Evolutionary conservation across 2,113 vertebrate genomes (phyloP).

Genomic region (Hippopotamus amphibius): DNA sequence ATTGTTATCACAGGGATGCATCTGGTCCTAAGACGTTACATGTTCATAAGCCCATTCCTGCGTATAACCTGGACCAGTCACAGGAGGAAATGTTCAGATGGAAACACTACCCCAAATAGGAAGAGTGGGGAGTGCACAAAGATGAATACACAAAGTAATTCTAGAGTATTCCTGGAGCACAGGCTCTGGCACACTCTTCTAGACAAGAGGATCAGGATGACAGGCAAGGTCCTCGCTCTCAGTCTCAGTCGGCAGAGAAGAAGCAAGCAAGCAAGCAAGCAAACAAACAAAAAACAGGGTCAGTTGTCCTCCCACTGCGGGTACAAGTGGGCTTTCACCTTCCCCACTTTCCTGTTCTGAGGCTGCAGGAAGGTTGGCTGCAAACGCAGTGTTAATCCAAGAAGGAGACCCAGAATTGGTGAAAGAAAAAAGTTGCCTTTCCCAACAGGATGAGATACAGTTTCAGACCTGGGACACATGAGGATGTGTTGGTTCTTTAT

Average conservation of each 20-base stretch:
- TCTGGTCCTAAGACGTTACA: background rate
- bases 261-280: background rate
- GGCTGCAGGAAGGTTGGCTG: background rate
- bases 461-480: background rate
- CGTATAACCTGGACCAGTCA: no score
- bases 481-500: background rate
- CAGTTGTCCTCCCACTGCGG: background rate
- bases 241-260: background rate
- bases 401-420: background rate
- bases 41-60: background rate
- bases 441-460: background rate
- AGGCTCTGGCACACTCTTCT: background rate
- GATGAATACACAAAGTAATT: background rate
- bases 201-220: background rate
- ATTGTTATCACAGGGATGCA: no score
- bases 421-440: background rate
- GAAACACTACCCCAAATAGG: background rate
- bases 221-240: background rate
- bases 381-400: background rate
- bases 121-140: background rate
- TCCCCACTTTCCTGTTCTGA: background rate
- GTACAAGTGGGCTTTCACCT: background rate
- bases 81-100: background rate
- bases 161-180: background rate
- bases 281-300: background rate